phyloP scores from a whole-genome alignment of 2,113 vertebrate genomes.

The Tenrec ecaudatus region DNA sequence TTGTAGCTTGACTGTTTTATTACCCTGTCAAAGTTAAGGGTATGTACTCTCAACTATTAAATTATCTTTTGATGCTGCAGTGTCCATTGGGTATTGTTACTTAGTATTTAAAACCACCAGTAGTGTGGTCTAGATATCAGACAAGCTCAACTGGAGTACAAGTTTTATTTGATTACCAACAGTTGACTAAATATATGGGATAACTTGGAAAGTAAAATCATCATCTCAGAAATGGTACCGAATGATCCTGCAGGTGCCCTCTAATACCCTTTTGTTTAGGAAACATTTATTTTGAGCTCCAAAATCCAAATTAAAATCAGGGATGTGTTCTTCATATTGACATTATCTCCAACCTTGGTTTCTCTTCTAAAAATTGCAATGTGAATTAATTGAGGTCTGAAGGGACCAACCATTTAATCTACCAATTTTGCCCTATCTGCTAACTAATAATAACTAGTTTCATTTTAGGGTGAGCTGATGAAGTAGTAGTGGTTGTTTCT shows the following conservation, averaged over 20 bases:
- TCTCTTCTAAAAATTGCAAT: constrained; percentile 69
- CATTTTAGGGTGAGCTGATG: constrained; percentile 65
- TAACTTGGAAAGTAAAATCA: background rate
- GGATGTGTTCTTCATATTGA: constrained; percentile 5
- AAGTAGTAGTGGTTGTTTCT: constrained; percentile 22
- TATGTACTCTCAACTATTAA: background rate
- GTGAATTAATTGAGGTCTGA: constrained; percentile 63
- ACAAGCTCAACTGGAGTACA: background rate
- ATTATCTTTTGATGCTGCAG: constrained; percentile 16
- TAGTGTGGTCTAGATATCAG: background rate
- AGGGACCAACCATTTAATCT: constrained; percentile 68
- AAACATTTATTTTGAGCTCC: constrained; percentile 40
- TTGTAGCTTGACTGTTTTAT: constrained; percentile 14
- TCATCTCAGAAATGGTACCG: background rate
- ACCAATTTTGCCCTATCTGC: constrained; percentile 71
- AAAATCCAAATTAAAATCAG: background rate
- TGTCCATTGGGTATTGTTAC: background rate
- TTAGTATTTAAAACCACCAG: constrained; percentile 10
- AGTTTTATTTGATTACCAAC: constrained; percentile 50
- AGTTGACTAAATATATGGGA: background rate
- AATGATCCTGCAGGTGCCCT: background rate
- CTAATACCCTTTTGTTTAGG: constrained; percentile 48
- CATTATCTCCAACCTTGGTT: constrained; percentile 34
- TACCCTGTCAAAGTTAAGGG: background rate
- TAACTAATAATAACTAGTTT: constrained; percentile 69